phyloP scores from a whole-genome alignment of 92 coral and sea anemone genomes.

The Phenganax stokvisi region DNA sequence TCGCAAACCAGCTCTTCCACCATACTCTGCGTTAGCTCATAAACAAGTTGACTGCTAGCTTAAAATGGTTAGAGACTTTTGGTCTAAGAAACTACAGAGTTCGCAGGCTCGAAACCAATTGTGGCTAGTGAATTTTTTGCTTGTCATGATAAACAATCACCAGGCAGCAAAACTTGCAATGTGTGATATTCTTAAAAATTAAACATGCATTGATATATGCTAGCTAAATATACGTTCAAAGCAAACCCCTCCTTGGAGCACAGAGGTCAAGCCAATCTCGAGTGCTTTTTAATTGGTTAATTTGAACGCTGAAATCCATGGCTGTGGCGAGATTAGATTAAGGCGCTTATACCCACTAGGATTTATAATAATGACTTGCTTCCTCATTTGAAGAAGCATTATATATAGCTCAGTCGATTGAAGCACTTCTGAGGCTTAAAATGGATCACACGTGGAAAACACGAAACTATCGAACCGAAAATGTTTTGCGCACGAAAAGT shows the following conservation, averaged over 20 bases:
- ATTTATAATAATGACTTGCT: background rate
- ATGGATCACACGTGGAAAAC: background rate
- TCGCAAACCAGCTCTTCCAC: no score
- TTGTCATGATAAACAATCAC: no score
- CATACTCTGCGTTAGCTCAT: no score
- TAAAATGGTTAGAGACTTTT: no score
- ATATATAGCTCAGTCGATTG: background rate
- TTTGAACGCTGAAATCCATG: constrained; percentile 11
- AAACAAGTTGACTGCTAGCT: no score
- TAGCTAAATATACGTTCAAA: background rate
- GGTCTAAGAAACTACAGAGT: no score
- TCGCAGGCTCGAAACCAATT: no score
- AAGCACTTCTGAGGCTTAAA: background rate
- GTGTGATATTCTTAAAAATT: background rate
- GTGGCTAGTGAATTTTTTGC: no score
- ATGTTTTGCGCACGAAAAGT: background rate
- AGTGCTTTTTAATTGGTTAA: constrained; percentile 29
- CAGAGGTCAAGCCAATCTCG: background rate
- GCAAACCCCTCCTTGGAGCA: background rate
- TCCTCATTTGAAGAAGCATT: background rate
- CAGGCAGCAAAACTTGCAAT: no score
- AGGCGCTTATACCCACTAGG: background rate
- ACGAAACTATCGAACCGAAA: background rate
- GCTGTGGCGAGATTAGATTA: constrained; percentile 27
- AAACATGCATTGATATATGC: background rate